Base-by-base conservation (phyloP, 1,140 invertebrate genomes). In the Cyphomyrmex costatus region DNA sequence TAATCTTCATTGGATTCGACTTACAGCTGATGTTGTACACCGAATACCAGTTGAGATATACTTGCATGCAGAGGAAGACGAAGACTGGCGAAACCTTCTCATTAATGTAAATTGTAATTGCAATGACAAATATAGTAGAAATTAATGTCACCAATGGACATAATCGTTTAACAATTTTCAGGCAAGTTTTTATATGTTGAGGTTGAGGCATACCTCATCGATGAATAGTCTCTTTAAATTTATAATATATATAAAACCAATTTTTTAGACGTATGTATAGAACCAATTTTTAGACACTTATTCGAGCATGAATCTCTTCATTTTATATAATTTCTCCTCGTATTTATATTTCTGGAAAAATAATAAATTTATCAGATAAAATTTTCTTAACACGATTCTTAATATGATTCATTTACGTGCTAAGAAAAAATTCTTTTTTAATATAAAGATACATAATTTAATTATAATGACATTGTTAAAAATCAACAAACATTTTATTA, bases 41-140 rank as follows among this genome's bases (percentile, higher is more conserved):
- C 0, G 91, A 91, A 24, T 93, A 93, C 93, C 93, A 93, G 71
- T 93, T 93, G 5, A 93, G 27, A 27, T 93, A 93, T 21, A 92
- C 92, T 74, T 93, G 92, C 24, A 91, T 58, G 10, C 88, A 93
- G 36, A 93, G 79, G 42, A 93, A 93, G 6, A 93, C 27, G n/a
- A 93, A 93, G 2, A 89, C 10, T 7, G 89, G 89, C 33, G 92
- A 91, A 27, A 93, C 63, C 49, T 86, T 89, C 42, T 90, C 87
- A 51, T 91, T 88, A 56, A 93, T 88, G 19, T 92, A 93, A 30
- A 90, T 80, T 5, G 92, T 93, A n/a, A 88, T 36, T 21, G 70
- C 16, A 4, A 89, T 74, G 33, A 86, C 77, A 10, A 58, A n/a
- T 27, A 84, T 19, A 8, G 84, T 89, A 27, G 49, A 86, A 19